Percentiles rank a stretch among this genome's conserved stretches.
Conservation (phyloP, 2,113 vertebrate species). For the Passer montanus region DNA sequence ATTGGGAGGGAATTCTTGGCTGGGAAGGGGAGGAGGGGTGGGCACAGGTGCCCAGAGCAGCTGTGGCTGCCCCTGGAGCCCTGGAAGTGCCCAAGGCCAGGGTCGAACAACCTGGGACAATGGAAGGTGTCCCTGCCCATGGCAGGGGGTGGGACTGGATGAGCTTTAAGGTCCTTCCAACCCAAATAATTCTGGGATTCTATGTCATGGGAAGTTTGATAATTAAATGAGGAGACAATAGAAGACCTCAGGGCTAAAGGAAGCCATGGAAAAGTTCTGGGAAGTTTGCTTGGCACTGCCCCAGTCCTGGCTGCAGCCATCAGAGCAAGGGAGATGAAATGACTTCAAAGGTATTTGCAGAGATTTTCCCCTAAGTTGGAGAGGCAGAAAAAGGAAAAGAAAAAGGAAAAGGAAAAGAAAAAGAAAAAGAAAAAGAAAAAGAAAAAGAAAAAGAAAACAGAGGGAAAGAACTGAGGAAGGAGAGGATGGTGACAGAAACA, state of each 20-base stretch:
- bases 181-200: not conserved
- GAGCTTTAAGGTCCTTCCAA: not conserved
- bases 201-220: fast-evolving
- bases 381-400: too few species aligned
- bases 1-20: not conserved
- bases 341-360: too few species aligned
- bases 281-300: not conserved
- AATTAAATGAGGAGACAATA: not conserved
- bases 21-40: not conserved
- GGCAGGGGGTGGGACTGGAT: not conserved
- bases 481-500: not conserved
- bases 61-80: not conserved
- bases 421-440: too few species aligned
- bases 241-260: not conserved
- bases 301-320: not conserved
- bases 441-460: not conserved
- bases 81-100: not conserved
- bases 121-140: not conserved
- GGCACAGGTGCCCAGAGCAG: not conserved
- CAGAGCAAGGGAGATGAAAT: not conserved
- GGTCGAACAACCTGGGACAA: not conserved
- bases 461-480: not conserved
- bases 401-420: too few species aligned
- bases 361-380: not conserved
- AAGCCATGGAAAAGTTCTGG: not conserved